Conservation (phyloP, 2,888 invertebrate species). For the Andrena praecox region DNA sequence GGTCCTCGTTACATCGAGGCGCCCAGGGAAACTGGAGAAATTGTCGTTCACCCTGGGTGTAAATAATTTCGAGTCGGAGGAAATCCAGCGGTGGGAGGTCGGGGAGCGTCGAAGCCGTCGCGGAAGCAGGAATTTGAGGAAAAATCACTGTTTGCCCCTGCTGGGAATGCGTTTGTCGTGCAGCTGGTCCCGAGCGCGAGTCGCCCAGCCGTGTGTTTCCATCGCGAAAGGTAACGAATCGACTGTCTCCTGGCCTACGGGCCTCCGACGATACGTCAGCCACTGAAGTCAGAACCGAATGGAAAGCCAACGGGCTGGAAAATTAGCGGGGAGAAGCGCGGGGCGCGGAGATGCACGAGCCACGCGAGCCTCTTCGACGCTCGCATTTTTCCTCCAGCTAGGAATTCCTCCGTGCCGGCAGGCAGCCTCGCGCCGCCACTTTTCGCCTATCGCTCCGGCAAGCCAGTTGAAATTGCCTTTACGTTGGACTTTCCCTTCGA, state of each 20-base stretch:
- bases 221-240: slow-evolving; percentile 48
- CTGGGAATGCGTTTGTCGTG: background rate
- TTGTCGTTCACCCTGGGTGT: too few species aligned
- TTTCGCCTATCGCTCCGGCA: background rate
- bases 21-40: too few species aligned
- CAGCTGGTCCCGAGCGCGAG: background rate
- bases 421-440: background rate
- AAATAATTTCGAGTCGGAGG: too few species aligned
- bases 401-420: background rate
- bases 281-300: slow-evolving; percentile 27
- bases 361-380: background rate
- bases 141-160: too few species aligned
- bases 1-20: too few species aligned
- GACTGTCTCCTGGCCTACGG: background rate
- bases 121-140: too few species aligned
- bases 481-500: background rate
- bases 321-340: slow-evolving; percentile 42
- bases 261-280: slow-evolving; percentile 36
- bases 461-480: background rate
- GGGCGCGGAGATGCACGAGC: background rate
- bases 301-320: slow-evolving; percentile 47
- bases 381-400: background rate
- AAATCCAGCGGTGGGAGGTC: too few species aligned
- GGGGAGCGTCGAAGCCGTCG: too few species aligned
- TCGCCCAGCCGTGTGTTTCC: slow-evolving; percentile 39